Percentiles rank a stretch among this genome's conserved stretches.
These are phyloP conservation scores for Pterocles burchelli DNA, from an alignment of 2,113 vertebrate species.

Conservation along the genomic window DNA sequence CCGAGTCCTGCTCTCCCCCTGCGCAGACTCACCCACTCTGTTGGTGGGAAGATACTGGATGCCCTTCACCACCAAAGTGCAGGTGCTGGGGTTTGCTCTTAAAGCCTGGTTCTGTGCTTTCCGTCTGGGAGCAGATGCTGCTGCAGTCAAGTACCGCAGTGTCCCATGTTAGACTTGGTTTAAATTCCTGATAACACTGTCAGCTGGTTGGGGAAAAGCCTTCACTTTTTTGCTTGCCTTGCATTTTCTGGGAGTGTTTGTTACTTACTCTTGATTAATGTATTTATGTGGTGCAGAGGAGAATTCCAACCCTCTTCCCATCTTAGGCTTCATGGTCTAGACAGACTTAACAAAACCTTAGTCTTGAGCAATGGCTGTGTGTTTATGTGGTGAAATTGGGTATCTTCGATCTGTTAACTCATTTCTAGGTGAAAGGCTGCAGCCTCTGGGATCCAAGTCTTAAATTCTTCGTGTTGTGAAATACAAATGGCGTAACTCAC, in stretches of 20 bases:
- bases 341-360: background rate
- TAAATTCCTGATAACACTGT: background rate
- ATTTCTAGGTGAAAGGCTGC: background rate
- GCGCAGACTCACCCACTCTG: background rate
- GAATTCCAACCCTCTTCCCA: background rate
- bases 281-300: background rate
- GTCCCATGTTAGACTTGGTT: background rate
- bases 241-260: background rate
- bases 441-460: background rate
- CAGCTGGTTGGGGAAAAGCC: background rate
- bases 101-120: background rate
- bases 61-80: background rate
- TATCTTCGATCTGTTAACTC: background rate
- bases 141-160: background rate
- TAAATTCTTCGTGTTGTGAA: background rate
- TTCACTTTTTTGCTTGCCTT: background rate
- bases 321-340: background rate
- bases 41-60: background rate
- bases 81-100: background rate
- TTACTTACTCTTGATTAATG: background rate
- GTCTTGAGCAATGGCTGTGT: background rate
- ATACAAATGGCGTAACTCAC: background rate
- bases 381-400: background rate
- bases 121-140: background rate
- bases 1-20: background rate